Evolutionary conservation across 2,797 vertebrate species (phyloP).

Genomic region (Xenops minutus): DNA sequence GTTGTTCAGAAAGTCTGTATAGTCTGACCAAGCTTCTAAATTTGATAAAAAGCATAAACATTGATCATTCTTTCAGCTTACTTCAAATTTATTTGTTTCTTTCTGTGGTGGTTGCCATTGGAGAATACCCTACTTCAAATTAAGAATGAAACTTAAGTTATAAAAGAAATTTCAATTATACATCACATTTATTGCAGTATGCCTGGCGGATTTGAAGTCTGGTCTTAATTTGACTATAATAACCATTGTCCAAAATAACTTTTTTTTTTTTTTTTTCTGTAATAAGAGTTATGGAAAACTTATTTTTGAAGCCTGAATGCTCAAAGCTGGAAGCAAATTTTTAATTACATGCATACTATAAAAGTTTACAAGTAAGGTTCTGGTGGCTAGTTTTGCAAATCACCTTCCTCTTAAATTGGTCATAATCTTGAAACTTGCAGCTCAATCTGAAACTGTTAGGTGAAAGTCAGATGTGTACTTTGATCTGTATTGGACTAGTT

Average conservation of each 20-base stretch:
- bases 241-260: not conserved
- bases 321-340: constrained; percentile 23
- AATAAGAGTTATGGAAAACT: not conserved
- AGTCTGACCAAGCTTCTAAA: not conserved
- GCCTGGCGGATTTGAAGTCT: not conserved
- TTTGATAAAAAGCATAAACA: not conserved
- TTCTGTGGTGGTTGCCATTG: not conserved
- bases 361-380: not conserved
- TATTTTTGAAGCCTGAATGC: not conserved
- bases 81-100: not conserved
- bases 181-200: not conserved
- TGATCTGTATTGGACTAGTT: not conserved
- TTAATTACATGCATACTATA: not conserved
- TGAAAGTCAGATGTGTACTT: not conserved
- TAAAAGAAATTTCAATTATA: not conserved
- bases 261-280: not conserved
- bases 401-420: not conserved
- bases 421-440: not conserved
- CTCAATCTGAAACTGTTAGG: not conserved
- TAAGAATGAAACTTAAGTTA: not conserved
- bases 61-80: not conserved
- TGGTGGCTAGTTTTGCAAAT: constrained; percentile 22
- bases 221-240: not conserved
- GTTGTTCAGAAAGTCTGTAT: not conserved
- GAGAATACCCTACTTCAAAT: not conserved